A percentile compares a stretch with the other conserved stretches of the same genome.
Conservation (phyloP, 2,113 vertebrate species). For the Orycteropus afer region DNA sequence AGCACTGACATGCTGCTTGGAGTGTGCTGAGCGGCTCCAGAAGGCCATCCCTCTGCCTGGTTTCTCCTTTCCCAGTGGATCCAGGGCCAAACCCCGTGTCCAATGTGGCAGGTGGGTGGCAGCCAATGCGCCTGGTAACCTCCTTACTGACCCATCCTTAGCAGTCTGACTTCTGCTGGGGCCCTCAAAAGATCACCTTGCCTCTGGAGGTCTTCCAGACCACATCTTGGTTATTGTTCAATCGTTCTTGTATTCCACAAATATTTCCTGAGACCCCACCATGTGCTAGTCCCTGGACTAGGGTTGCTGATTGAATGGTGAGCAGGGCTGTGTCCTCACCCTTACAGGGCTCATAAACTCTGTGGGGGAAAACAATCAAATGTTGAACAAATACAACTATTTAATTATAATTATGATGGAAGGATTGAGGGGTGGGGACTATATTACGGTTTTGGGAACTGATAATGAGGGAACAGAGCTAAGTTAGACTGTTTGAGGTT, state of each 20-base stretch:
- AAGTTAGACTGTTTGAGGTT: background rate
- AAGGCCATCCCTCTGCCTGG: background rate
- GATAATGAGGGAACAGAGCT: too few species aligned
- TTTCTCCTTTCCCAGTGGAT: background rate
- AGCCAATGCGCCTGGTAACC: fast-evolving
- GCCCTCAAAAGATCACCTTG: background rate
- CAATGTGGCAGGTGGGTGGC: background rate
- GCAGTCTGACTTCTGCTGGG: background rate
- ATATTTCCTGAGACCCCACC: background rate
- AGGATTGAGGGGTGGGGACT: background rate
- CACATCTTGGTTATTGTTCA: background rate
- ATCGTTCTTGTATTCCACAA: background rate
- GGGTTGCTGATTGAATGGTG: background rate
- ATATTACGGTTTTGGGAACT: background rate
- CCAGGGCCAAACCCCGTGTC: background rate
- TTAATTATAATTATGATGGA: background rate
- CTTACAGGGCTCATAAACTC: background rate
- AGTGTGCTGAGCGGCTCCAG: background rate
- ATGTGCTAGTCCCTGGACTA: background rate
- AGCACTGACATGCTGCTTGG: background rate
- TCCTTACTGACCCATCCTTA: background rate
- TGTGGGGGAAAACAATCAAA: background rate
- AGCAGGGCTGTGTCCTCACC: background rate
- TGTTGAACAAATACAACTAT: background rate
- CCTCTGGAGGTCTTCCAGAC: background rate